Conservation (phyloP, 2,888 invertebrate species). For the Cephus pygmeus region DNA sequence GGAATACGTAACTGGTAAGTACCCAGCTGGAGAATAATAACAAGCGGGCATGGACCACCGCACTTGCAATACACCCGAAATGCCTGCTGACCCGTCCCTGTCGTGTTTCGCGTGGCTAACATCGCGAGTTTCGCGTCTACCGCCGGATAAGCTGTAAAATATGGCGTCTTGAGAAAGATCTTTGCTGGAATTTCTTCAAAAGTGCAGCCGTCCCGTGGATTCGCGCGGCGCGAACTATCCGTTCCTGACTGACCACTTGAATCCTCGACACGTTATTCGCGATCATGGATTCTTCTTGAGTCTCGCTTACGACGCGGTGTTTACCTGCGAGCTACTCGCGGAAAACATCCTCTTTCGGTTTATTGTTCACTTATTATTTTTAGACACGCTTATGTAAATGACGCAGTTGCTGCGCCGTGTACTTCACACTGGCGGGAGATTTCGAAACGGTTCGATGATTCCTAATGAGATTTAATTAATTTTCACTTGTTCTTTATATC, state of each 20-base stretch:
- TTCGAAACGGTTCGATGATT: constrained; percentile 29
- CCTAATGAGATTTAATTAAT: neutral
- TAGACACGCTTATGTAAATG: constrained; percentile 60
- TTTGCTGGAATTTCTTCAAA: constrained; percentile 65
- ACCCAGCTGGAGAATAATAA: constrained; percentile 76
- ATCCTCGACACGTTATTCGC: neutral
- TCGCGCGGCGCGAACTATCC: neutral
- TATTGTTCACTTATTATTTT: constrained; percentile 55
- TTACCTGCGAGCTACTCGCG: constrained; percentile 14
- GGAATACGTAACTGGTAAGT: constrained; percentile 94
- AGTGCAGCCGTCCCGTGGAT: constrained; percentile 36
- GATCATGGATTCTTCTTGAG: neutral
- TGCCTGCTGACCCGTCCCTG: constrained; percentile 33
- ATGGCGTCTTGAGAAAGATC: constrained; percentile 53
- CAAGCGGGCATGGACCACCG: constrained; percentile 69
- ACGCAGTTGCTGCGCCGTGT: constrained; percentile 50
- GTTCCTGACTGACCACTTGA: neutral
- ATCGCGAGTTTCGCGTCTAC: constrained; percentile 38
- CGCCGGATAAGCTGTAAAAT: constrained; percentile 48
- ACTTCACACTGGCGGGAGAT: constrained; percentile 43
- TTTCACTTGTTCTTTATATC: neutral
- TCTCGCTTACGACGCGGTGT: constrained; percentile 6
- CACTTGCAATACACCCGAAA: constrained; percentile 37
- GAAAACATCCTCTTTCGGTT: constrained; percentile 28
- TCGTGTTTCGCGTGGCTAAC: constrained; percentile 31